phyloP scores from a whole-genome alignment of 2,888 invertebrate species.

The Cephus spinipes region DNA sequence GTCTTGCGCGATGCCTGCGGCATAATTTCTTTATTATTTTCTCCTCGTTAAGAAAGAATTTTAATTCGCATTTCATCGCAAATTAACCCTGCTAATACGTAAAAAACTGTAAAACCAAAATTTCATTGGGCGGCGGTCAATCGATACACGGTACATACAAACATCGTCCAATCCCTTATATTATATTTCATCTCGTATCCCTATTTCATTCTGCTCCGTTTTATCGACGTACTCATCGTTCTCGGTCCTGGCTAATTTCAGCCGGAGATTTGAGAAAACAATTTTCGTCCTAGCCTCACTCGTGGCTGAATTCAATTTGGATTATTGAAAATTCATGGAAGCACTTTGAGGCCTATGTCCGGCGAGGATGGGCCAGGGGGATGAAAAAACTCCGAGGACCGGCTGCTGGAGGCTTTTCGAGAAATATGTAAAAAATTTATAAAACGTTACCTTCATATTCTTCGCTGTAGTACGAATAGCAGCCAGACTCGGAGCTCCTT shows the following conservation, averaged over 20 bases:
- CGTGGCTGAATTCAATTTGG: conserved; percentile 53
- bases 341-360: conserved; percentile 39
- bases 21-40: not conserved
- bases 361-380: conserved; percentile 34
- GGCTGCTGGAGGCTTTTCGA: not conserved
- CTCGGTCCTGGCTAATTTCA: not conserved
- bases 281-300: not conserved
- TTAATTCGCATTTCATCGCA: not conserved
- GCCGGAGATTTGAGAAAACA: conserved; percentile 2
- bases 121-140: not conserved
- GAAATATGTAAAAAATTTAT: conserved; percentile 30
- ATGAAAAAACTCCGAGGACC: not conserved
- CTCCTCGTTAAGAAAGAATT: not conserved
- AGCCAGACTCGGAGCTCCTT: not conserved
- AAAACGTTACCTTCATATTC: conserved; percentile 22
- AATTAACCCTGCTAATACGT: not conserved
- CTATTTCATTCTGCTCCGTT: not conserved
- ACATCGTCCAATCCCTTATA: not conserved
- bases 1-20: not conserved
- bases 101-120: not conserved
- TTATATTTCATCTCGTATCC: not conserved
- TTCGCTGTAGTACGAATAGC: not conserved
- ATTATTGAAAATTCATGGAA: conserved; percentile 58
- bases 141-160: not conserved
- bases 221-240: not conserved